Conservation (phyloP, 37 sponge, comb jelly and placozoan species). For the Beroe forskalii region DNA sequence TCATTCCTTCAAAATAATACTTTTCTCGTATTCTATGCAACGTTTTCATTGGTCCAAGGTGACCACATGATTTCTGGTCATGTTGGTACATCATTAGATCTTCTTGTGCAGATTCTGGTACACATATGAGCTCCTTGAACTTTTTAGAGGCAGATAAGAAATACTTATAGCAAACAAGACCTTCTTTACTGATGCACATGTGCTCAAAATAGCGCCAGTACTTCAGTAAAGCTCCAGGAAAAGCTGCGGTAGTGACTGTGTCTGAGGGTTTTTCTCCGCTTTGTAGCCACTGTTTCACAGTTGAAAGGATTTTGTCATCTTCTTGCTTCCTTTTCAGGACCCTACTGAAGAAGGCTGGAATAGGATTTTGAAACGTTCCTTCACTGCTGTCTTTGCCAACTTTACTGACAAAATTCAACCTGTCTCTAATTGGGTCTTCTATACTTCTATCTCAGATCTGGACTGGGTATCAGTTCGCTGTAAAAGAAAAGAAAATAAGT, state of each 20-base stretch:
- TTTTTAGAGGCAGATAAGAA: background rate
- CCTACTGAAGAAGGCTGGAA: background rate
- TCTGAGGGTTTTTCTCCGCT: too few species aligned
- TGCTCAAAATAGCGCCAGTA: background rate
- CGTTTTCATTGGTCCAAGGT: slow-evolving; percentile 13
- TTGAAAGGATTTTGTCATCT: too few species aligned
- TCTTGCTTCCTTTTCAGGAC: too few species aligned
- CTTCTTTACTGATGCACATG: background rate
- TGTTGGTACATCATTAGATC: background rate
- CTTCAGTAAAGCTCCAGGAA: too few species aligned
- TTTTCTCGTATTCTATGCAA: background rate
- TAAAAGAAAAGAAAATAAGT: too few species aligned
- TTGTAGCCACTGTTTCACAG: too few species aligned
- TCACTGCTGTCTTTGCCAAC: too few species aligned
- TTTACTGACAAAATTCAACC: too few species aligned
- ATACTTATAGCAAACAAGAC: background rate
- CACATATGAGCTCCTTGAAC: background rate
- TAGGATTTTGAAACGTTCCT: background rate
- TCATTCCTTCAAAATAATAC: background rate
- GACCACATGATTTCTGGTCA: background rate
- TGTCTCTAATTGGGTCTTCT: too few species aligned
- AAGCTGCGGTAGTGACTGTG: too few species aligned
- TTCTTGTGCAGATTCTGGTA: background rate
- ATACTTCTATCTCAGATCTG: too few species aligned
- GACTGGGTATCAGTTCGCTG: too few species aligned